Evolutionary conservation across 1,140 invertebrate genomes (phyloP), one percentile per base, ranked within the genome.

Genomic region (Drosophila saltans): DNA sequence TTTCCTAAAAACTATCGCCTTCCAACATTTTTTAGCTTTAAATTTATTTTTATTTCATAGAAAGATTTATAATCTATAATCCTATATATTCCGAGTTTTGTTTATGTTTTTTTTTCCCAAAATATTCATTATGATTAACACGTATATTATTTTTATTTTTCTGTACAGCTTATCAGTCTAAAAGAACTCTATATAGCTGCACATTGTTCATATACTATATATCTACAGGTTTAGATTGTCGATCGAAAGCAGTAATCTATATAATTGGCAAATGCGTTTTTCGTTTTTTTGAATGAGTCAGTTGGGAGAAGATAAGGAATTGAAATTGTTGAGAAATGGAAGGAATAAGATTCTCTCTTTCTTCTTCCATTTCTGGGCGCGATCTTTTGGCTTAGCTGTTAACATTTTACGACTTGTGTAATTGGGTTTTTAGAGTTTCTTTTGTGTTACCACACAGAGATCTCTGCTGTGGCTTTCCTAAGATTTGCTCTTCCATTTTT

Each of bases 391-490:
- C 8, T 76, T 82, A 73, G 72, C 61, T 70, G 84, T 80, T 83
- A 71, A 67, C 62, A 67, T 58, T 86, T 86, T 83, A 86, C 69
- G 83, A 78, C 80, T 61, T 66, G 28, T 78, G 83, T 86, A 86
- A 86, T 86, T 88, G 45, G 45, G 45, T 52, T 52, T 52, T 52
- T 52, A 48, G 33, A 36, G 33, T 36, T 36, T 36, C 45, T 55
- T 36, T 84, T 82, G 81, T 83, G 40, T 66, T 24, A 48, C 61
- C 75, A 64, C 64, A 40, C 58, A 60, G 61, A 58, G 48, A 24
- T 43, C 26, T 43, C 24, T 28, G 24, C 48, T 26, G 39, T 10
- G 39, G 24, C 30, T 48, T 48, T 45, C 40, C 41, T 63, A 76
- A 65, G 64, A 52, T 52, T 8, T 75, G 73, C 63, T 72, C 59